Evolutionary conservation across 2,888 invertebrate species (phyloP), one percentile per base, ranked within the genome.

Genomic region (Eremobia ochroleuca): DNA sequence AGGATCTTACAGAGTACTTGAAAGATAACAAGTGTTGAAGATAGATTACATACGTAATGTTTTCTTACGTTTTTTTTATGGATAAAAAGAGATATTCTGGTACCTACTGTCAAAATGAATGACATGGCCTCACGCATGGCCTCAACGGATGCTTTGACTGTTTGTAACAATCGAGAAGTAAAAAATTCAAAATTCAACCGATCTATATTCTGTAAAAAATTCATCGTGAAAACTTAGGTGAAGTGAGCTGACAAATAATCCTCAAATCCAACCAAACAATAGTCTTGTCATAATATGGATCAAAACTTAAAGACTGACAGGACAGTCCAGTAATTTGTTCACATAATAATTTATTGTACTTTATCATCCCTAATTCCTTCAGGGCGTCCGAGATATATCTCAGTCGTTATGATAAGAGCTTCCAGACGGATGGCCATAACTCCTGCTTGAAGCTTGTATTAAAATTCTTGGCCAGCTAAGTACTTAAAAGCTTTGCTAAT

Each of bases 401-500:
- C 55, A 49, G 37, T 73, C 69, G n/a, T 79, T 71, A 77, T 62
- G 70, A 77, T 82, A 82, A 79, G 49, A 82, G 69, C 59, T 37
- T 37, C 40, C 61, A 58, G 69, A 75, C 65, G 43, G 62, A n/a
- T 13, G 8, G 18, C 28, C 64, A 82, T 85, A 28, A 80, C 65
- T 85, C 82, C 64, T 43, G 21, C 73, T 79, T 61, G 58, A 55
- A 75, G 76, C 49, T 85, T 40, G 64, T 61, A 79, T 85, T 82
- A 85, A 85, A 85, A 80, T 82, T 80, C 82, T 76, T 72, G 31
- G 55, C 66, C 25, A 71, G 40, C 61, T 79, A 69, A 82, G 73
- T 76, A 73, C 73, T 68, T 84, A 66, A 74, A 82, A 82, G 85
- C 79, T 84, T 82, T 49, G 61, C 68, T 79, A 85, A 85, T 79